These are phyloP conservation scores for Auanema sp. DNA, from an alignment of 2,888 invertebrate genomes.

Conservation along the genomic window DNA sequence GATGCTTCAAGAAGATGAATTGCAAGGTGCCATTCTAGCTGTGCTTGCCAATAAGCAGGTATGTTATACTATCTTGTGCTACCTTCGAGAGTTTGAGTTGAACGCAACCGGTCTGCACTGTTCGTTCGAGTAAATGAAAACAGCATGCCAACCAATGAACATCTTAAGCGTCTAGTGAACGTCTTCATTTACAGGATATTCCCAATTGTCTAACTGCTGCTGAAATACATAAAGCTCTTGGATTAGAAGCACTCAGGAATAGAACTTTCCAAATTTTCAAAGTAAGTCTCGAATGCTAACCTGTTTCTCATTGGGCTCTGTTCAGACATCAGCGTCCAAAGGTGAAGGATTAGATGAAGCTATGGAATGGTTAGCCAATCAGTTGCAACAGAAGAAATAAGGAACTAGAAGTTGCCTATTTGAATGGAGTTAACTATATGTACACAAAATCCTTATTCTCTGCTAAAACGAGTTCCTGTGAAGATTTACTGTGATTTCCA, in stretches of 20 bases:
- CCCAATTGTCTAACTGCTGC: slow-evolving; percentile 93
- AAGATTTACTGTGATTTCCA: too few species aligned
- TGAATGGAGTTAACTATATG: too few species aligned
- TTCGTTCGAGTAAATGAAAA: too few species aligned
- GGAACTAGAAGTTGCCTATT: neutral
- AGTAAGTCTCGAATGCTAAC: neutral
- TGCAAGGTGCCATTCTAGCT: slow-evolving; percentile 86
- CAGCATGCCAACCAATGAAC: neutral
- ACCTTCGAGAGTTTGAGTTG: too few species aligned
- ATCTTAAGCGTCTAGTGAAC: neutral
- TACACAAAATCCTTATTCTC: too few species aligned
- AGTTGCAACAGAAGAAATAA: slow-evolving; percentile 48
- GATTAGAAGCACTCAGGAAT: slow-evolving; percentile 89
- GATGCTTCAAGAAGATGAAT: slow-evolving; percentile 77
- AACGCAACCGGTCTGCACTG: too few species aligned
- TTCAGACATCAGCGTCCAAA: slow-evolving; percentile 86
- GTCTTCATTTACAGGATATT: slow-evolving; percentile 77
- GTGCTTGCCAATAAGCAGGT: slow-evolving; percentile 91
- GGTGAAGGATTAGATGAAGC: slow-evolving; percentile 97
- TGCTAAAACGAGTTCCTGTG: too few species aligned
- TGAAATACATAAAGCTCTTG: slow-evolving; percentile 91
- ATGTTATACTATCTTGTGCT: too few species aligned
- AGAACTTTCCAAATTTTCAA: slow-evolving; percentile 99
- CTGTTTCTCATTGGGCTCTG: neutral
- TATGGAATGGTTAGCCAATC: slow-evolving; percentile 86